Evolutionary conservation across 2,888 invertebrate species (phyloP).

Genomic region (Dicroscelio sp.): DNA sequence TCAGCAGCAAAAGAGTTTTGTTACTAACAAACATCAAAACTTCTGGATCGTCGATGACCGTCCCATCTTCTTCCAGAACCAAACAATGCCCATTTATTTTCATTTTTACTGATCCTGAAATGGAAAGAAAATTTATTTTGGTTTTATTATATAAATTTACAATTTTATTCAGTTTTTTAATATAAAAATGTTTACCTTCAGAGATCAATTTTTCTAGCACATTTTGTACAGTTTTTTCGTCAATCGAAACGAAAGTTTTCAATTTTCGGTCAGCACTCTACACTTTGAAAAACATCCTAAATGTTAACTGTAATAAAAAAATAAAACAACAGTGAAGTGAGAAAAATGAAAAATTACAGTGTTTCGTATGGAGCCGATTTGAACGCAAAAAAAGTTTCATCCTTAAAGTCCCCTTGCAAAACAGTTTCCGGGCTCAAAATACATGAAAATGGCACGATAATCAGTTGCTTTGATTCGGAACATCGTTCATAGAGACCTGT

Average conservation of each 20-base stretch:
- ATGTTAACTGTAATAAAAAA: neutral
- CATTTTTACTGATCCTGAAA: constrained; percentile 2
- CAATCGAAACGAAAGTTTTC: constrained; percentile 13
- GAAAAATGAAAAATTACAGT: neutral
- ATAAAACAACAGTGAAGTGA: constrained; percentile 1
- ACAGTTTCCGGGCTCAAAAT: constrained; percentile 34
- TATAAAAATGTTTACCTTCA: neutral
- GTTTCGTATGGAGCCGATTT: constrained; percentile 27
- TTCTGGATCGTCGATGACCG: neutral
- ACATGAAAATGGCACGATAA: constrained; percentile 15
- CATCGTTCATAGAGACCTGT: no score
- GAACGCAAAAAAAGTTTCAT: constrained; percentile 12
- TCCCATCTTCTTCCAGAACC: constrained; percentile 21
- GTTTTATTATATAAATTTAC: neutral
- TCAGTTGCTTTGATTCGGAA: no score
- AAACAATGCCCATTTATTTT: constrained; percentile 6
- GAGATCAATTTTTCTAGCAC: neutral
- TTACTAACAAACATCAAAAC: constrained; percentile 2
- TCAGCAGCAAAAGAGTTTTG: constrained; percentile 17
- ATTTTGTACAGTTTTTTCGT: constrained; percentile 4
- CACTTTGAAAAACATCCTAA: constrained; percentile 33
- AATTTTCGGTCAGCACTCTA: constrained; percentile 11
- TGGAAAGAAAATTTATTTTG: neutral
- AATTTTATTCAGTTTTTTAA: neutral
- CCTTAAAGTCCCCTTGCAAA: neutral